Evolutionary conservation across 2,888 invertebrate species (phyloP), one percentile per base, ranked within the genome.

Genomic region (Cosmia pyralina): DNA sequence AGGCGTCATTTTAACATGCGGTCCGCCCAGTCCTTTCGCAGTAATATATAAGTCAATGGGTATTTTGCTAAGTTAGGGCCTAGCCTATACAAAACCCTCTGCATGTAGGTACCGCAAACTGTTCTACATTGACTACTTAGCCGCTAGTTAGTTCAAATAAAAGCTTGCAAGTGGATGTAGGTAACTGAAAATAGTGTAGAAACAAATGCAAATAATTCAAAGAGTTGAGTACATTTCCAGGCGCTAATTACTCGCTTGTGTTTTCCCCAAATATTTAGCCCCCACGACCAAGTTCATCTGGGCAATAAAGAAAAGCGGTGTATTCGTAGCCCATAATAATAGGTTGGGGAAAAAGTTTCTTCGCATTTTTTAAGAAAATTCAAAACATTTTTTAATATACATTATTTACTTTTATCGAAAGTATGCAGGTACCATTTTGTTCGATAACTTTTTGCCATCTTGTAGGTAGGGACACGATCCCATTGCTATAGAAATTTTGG

Each of bases 101-200:
- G 41, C 17, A 52, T 28, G n/a, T 28, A 28, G 2, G 10, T 41
- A 19, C 15, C n/a, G 44, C 5, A 69, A 57, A 48, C 22, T 2
- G 15, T 38, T 72, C 5, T 46, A 72, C 15, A 72, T 72, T 8
- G 8, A 13, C 34, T 10, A 46, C 44, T 46, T 46, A 34, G 19
- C 52, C n/a, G 10, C 11, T n/a, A 41, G 13, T 5, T 57, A 17
- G 57, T 58, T 28, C 13, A 66, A 44, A 19, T 15, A 41, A 41
- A 10, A 52, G 28, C n/a, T 41, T 38, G 38, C 4, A 69, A 28
- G 15, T 41, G 17, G 15, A 53, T 28, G 17, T 41, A 69, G 19
- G 15, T 52, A 11, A 11, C 44, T 2, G 22, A 70, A 19, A 28
- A 22, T 38, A 34, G 34, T n/a, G 7, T 11, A 41, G 17, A 28